Evolutionary conservation across 2,888 invertebrate genomes (phyloP), one percentile per base, ranked within the genome.

Genomic region (Acanthococcus lagerstroemiae): DNA sequence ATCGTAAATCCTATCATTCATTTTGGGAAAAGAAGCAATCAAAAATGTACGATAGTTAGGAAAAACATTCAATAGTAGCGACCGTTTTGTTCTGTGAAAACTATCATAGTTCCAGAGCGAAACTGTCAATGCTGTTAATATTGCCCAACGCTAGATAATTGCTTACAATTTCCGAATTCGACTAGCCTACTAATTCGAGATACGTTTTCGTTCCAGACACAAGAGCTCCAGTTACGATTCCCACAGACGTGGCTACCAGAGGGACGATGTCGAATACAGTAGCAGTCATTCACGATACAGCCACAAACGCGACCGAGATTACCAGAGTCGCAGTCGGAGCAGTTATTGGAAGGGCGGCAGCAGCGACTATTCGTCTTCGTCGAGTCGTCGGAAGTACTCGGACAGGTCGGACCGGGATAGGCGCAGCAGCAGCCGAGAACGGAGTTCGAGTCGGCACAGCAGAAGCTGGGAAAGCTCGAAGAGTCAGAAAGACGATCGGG

Each of bases 221-320:
- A 45, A 46, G 9, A 46, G 60, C 21, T 60, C 60, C 9, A 25
- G 63, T 17, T 63, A 63, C 63, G 63, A 66, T 15, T 55, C 55
- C 6, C 56, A 30, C 25, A 21, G 57, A 22, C 50, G 56, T 24
- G 48, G 57, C 6, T 56, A 48, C n/a, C 57, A 27, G n/a, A 22
- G 56, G 37, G 48, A 57, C 50, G 56, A 56, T 24, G 30, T 17
- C 22, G 57, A 48, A 12, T 56, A 56, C 30, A 25, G 55, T 15
- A 55, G 22, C 3, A 45, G 55, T 19, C 19, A 27, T 7, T 25
- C 24, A n/a, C 50, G 30, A 15, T 50, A 57, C 7, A 46, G 46
- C 27, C 21, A 19, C 7, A n/a, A 52, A 22, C 45, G 46, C 22
- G 25, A 58, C 27, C 17, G 57, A 27, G 37, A 27, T 9, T 21